phyloP scores from a whole-genome alignment of 2,113 vertebrate genomes.

The Sus scrofa region T2T-Sscrofa CM000819.6:10902501-10903000 shows the following conservation, averaged over 20 bases:
- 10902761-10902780: conserved; percentile 20
- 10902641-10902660: conserved; percentile 14
- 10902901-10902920: background rate
- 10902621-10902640: conserved; percentile 38
- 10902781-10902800: background rate
- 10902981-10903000: background rate
- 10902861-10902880: background rate
- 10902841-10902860: background rate
- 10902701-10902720: background rate
- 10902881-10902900: background rate
- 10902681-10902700: conserved; percentile 54
- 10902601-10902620: conserved; percentile 48
- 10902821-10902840: background rate
- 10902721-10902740: background rate
- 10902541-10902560: conserved; percentile 56
- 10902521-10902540: conserved; percentile 50
- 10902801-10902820: background rate
- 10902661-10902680: conserved; percentile 39
- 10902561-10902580: conserved; percentile 20
- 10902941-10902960: conserved; percentile 34
- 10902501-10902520: conserved; percentile 48
- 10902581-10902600: conserved; percentile 46
- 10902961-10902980: background rate
- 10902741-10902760: background rate
- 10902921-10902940: background rate